Percentiles rank a stretch among this genome's conserved stretches.
phyloP scores from a whole-genome alignment of 1,140 invertebrate species.

The Laupala kohalensis region DNA sequence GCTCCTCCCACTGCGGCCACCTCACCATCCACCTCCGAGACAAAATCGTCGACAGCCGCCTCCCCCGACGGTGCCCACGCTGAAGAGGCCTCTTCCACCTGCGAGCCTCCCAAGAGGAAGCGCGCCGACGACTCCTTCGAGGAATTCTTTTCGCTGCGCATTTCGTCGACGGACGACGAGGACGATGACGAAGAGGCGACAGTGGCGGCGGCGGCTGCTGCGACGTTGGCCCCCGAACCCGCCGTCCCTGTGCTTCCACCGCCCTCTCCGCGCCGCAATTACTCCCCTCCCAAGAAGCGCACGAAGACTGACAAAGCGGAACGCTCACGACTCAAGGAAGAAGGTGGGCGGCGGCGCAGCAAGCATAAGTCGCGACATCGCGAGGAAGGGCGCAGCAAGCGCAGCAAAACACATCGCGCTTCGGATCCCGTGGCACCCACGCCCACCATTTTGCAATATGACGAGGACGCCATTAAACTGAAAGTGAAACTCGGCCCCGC shows the following conservation, averaged over 20 bases:
- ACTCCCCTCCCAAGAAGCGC: too few species aligned
- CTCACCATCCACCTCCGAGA: not conserved
- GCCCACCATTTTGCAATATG: constrained; percentile 21
- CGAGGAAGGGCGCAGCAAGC: constrained; percentile 9
- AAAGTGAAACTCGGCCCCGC: constrained; percentile 22
- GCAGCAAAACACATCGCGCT: constrained; percentile 16
- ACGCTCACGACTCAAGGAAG: not conserved
- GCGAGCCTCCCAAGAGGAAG: too few species aligned
- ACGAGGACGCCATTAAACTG: constrained; percentile 22
- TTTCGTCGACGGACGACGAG: not conserved
- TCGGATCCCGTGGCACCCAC: constrained; percentile 16
- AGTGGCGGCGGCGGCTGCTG: constrained; percentile 9
- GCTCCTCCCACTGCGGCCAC: not conserved
- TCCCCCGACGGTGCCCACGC: not conserved
- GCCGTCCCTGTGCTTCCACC: too few species aligned
- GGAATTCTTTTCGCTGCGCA: not conserved
- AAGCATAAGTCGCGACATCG: constrained; percentile 22
- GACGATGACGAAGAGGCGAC: constrained; percentile 8
- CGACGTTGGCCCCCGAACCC: not conserved
- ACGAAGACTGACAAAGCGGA: too few species aligned
- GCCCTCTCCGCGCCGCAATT: too few species aligned
- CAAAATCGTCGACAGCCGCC: not conserved
- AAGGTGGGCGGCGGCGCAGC: constrained; percentile 17
- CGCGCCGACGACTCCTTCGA: constrained; percentile 9
- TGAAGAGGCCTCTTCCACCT: not conserved